Evolutionary conservation across 2,888 invertebrate species (phyloP).

Genomic region (Drosophila mercatorum): DNA sequence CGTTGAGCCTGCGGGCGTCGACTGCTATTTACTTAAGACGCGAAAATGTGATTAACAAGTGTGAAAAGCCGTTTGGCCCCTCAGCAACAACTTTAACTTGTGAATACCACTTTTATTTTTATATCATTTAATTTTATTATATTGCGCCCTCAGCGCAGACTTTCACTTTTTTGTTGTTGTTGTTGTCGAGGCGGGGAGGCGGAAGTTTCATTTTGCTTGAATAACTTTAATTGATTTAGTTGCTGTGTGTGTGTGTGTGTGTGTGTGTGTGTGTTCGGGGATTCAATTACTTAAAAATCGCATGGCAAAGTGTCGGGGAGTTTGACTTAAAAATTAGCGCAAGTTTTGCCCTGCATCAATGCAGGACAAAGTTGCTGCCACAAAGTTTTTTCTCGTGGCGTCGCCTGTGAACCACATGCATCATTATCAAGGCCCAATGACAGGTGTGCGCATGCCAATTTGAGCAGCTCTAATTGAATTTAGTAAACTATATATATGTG

Average conservation of each 20-base stretch:
- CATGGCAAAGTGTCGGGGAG: constrained; percentile 55
- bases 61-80: constrained; percentile 74
- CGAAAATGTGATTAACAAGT: constrained; percentile 81
- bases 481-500: constrained; percentile 64
- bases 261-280: constrained; percentile 4
- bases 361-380: constrained; percentile 61
- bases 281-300: constrained; percentile 72
- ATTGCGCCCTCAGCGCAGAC: constrained; percentile 25
- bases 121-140: constrained; percentile 59
- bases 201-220: constrained; percentile 63
- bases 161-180: constrained; percentile 19
- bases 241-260: constrained; percentile 15
- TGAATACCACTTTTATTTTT: constrained; percentile 37
- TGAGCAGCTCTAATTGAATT: constrained; percentile 80
- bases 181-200: neutral
- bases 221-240: constrained; percentile 80
- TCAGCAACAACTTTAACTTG: constrained; percentile 22
- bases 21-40: constrained; percentile 78
- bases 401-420: constrained; percentile 70
- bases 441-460: constrained; percentile 82
- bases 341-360: constrained; percentile 43
- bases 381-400: constrained; percentile 64
- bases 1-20: constrained; percentile 59
- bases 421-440: constrained; percentile 76
- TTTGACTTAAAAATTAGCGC: constrained; percentile 69